These are phyloP conservation scores for Calameuta pallipes DNA, from an alignment of 2,888 invertebrate species.

Conservation along the genomic window DNA sequence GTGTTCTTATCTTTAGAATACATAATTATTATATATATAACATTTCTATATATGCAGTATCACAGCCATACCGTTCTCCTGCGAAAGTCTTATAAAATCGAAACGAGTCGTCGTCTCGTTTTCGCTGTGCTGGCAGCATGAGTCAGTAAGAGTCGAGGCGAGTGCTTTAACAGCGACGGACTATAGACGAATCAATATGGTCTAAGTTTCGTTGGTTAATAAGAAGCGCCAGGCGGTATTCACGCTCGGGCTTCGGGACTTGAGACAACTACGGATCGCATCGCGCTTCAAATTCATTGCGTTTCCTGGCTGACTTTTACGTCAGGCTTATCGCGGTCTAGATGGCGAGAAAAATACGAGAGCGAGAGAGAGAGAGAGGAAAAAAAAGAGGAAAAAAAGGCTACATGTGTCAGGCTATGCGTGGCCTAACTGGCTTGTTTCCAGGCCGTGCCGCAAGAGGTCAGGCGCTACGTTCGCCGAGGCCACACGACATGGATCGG, in stretches of 20 bases:
- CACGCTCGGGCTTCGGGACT: neutral
- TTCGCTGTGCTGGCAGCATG: neutral
- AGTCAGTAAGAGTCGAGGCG: neutral
- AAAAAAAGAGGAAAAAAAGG: neutral
- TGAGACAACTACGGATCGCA: neutral
- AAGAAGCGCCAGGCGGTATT: neutral
- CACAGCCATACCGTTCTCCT: neutral
- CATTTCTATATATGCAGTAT: neutral
- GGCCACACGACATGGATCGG: slow-evolving; percentile 14
- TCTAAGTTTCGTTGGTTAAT: neutral
- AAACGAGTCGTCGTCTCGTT: neutral
- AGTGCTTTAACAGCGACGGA: neutral
- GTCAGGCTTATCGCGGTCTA: neutral
- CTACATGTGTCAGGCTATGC: neutral
- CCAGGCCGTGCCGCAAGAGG: slow-evolving; percentile 34
- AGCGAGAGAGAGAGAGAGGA: neutral
- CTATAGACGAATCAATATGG: neutral
- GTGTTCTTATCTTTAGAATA: neutral
- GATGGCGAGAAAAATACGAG: neutral
- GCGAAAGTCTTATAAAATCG: neutral
- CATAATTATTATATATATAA: neutral
- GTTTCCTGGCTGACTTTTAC: slow-evolving; percentile 4
- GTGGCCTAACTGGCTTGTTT: slow-evolving; percentile 4
- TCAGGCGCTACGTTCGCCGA: slow-evolving; percentile 12
- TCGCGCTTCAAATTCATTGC: neutral